Conservation (phyloP, 2,113 vertebrate species). For the Mesoclemmys tuberculata region DNA sequence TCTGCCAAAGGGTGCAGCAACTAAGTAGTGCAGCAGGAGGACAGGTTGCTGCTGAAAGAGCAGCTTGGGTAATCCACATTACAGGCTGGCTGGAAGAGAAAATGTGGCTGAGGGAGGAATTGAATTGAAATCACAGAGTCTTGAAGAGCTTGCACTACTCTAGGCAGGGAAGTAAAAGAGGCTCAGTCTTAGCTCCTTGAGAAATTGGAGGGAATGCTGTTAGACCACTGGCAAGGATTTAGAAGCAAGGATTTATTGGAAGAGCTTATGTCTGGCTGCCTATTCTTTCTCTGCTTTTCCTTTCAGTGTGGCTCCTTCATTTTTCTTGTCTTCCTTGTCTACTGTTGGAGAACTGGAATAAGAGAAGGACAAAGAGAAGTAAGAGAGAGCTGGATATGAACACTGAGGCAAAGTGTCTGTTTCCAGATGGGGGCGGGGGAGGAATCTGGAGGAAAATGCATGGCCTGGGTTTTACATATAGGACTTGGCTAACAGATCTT, state of each 20-base stretch:
- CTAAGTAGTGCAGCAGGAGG: neutral
- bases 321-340: neutral
- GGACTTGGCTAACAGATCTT: neutral
- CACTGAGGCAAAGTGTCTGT: neutral
- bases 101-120: neutral
- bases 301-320: neutral
- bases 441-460: neutral
- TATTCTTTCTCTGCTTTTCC: neutral
- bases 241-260: neutral
- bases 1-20: neutral
- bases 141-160: neutral
- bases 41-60: neutral
- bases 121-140: neutral
- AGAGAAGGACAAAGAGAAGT: neutral
- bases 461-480: neutral
- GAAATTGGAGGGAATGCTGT: neutral
- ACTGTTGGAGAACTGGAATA: neutral
- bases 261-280: neutral
- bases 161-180: neutral
- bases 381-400: neutral
- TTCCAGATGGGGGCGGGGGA: neutral
- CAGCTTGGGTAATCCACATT: neutral
- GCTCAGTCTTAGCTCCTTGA: neutral
- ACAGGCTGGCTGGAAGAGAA: neutral
- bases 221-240: neutral